Base-by-base conservation (phyloP, 53 echinoderm and acorn worm genomes). In the Pentamera pediparva region DNA sequence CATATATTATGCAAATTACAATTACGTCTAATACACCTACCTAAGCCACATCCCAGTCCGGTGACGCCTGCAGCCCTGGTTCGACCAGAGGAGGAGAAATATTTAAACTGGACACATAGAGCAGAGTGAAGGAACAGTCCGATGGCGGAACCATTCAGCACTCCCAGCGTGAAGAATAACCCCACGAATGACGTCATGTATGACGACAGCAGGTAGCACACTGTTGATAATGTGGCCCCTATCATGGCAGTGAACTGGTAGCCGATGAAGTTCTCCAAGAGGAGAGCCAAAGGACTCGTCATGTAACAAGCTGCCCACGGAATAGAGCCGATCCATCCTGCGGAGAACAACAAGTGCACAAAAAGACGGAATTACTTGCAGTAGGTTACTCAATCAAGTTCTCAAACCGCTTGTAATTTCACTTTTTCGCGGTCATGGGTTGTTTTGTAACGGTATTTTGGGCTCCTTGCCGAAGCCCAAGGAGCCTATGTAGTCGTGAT, bases 261-360 rank as follows among this genome's bases (percentile, higher is more conserved):
- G 6, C 67, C 67, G 41, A 67, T 67, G 24, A 43, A 41, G 27
- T 18, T 43, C 45, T 67, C 67, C 39, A 9, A 18, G 15, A 67
- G 5, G 9, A 67, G 41, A 25, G 67, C 67, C 0, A 67, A 24
- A 15, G 67, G 67, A 30, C 67, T 67, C 41, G 45, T 26, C 8
- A 67, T 22, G 28, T 28, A 67, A 39, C 29, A 43, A 6, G 26
- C 12, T 43, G 67, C 67, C 67, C 67, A 67, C 13, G 45, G 41
- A 10, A 67, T 26, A 10, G 67, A 67, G 29, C 67, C 67, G 15
- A 67, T 43, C 67, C 67, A 67, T 38, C 67, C 67, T 67, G 39
- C 17, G 37, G n/a, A n/a, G n/a, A n/a, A n/a, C n/a, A n/a, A n/a
- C n/a, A n/a, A n/a, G n/a, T n/a, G n/a, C n/a, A n/a, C n/a, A n/a